Conservation (phyloP, 1,140 invertebrate species). For the Ditylenchus dipsaci region DNA sequence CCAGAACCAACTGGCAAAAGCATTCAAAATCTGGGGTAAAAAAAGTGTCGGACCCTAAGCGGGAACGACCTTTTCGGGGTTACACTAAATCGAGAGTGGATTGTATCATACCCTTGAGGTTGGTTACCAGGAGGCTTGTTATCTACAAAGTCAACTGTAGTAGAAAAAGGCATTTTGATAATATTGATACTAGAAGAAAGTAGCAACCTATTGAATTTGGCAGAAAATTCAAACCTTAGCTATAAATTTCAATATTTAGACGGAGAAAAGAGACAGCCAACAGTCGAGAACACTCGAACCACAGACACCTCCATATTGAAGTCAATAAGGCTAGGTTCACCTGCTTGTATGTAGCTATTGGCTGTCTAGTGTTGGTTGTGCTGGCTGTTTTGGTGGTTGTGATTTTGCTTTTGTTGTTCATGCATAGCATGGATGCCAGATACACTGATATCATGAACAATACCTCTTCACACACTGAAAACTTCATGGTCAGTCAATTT, state of each 20-base stretch:
- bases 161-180: no score
- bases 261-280: not conserved
- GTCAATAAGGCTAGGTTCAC: constrained; percentile 14
- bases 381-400: constrained; percentile 26
- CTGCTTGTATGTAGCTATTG: constrained; percentile 16
- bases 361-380: constrained; percentile 18
- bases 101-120: no score
- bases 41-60: no score
- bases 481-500: constrained; percentile 24
- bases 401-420: constrained; percentile 19
- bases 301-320: not conserved
- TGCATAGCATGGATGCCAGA: constrained; percentile 33
- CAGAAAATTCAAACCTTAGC: no score
- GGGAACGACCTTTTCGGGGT: no score
- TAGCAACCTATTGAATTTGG: no score
- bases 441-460: constrained; percentile 14
- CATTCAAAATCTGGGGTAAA: no score
- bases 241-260: not conserved
- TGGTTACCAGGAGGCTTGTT: no score
- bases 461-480: not conserved
- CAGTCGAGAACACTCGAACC: not conserved
- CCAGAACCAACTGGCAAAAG: no score
- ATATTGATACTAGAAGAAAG: no score
- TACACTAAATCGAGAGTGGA: no score
- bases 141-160: no score